A percentile compares a stretch with the other conserved stretches of the same genome.
Conservation (phyloP, 2,113 vertebrate species). For the Marmota monax region DNA sequence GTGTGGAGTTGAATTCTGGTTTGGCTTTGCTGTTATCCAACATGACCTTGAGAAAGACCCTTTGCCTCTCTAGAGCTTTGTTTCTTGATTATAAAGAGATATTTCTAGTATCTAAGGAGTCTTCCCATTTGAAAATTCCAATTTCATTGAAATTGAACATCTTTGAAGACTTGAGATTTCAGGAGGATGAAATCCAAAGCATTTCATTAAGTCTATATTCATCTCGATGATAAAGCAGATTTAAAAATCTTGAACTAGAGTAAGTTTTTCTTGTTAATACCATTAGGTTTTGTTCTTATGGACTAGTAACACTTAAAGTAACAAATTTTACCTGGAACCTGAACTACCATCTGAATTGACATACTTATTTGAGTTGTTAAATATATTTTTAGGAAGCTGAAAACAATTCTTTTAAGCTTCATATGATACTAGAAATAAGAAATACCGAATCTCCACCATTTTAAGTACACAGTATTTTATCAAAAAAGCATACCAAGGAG, state of each 20-base stretch:
- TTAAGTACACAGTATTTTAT: conserved; percentile 31
- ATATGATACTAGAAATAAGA: conserved; percentile 24
- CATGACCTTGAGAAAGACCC: conserved; percentile 7
- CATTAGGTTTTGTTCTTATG: conserved; percentile 26
- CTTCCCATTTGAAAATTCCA: conserved; percentile 17
- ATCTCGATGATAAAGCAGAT: neutral
- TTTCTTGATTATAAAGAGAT: conserved; percentile 43
- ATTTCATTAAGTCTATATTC: neutral
- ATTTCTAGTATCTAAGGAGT: neutral
- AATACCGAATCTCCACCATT: neutral
- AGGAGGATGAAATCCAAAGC: conserved; percentile 2
- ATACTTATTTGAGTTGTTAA: conserved; percentile 45
- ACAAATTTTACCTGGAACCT: conserved; percentile 39
- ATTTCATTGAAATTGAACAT: conserved; percentile 44
- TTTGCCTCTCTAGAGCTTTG: conserved; percentile 15
- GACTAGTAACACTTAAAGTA: neutral
- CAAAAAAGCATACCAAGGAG: conserved; percentile 24
- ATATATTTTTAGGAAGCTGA: conserved; percentile 14
- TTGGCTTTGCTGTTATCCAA: neutral
- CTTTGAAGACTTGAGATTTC: conserved; percentile 27
- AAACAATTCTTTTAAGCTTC: conserved; percentile 17
- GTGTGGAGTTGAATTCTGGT: neutral
- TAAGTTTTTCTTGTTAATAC: neutral
- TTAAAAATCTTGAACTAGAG: conserved; percentile 25
- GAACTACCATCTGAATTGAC: neutral